Base-by-base conservation (phyloP, 1,140 invertebrate species). In the Drosophila pseudoobscura region DNA sequence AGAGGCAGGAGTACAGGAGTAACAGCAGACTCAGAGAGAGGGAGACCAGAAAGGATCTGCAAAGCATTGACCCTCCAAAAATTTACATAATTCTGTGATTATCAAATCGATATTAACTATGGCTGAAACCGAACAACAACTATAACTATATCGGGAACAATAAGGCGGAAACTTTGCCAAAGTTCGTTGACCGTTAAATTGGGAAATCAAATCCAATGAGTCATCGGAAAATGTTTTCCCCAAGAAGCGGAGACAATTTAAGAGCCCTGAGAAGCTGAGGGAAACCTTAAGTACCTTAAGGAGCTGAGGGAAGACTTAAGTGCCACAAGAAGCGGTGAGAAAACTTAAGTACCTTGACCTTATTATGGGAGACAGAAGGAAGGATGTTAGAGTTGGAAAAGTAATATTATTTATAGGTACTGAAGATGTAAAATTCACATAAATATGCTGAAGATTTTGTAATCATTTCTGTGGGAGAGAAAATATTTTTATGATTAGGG, bases 111-210 rank as follows among this genome's bases (percentile, higher is more conserved):
- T 73, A 69, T 39, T 8, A 17, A 46, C 20, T 8, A 63, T 75
- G 59, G 35, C 20, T 29, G 7, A 51, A 59, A 31, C n/a, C 39
- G 22, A 68, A 63, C 46, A 59, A 64, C 62, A 56, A 73, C 4
- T 26, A 24, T 24, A 44, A 68, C 20, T 1, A 26, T 51, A 51
- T 55, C 11, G 41, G 26, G 20, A 58, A 62, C 26, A 60, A 64
- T n/a, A 49, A 31, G 51, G 35, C 11, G 11, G 11, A 39, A 71
- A 43, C 41, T 55, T 63, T 54, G 57, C 24, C 24, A 20, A 60
- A 64, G 82, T 82, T 85, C 80, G 70, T 53, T 72, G 82, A 68
- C 74, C 82, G 78, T 75, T 78, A 59, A 85, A 87, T 85, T 80
- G 65, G 8, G 73, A 75, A 87, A 82, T 80, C 55, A 85, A 85